These are phyloP conservation scores for Eulithis testata DNA, from an alignment of 2,888 invertebrate genomes.

Conservation along the genomic window DNA sequence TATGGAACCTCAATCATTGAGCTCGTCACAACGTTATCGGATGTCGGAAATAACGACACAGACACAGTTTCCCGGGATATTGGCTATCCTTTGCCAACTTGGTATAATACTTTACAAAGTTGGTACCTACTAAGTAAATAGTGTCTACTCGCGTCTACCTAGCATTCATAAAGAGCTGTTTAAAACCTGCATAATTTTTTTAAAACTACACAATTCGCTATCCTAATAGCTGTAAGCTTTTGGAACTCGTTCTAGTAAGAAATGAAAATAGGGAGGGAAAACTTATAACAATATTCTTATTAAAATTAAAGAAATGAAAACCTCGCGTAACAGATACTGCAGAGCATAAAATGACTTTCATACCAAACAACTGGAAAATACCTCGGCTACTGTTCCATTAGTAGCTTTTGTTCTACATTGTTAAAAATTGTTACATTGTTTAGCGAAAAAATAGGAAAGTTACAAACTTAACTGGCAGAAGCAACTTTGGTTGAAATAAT, in stretches of 20 bases:
- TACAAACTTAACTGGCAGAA: neutral
- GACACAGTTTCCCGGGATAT: slow-evolving; percentile 60
- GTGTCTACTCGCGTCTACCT: too few relatives aligned
- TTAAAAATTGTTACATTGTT: too few relatives aligned
- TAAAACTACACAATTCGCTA: too few relatives aligned
- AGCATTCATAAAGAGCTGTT: too few relatives aligned
- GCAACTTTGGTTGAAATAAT: neutral
- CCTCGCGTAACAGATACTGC: neutral
- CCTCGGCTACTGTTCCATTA: slow-evolving; percentile 34
- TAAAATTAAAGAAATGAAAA: slow-evolving; percentile 4
- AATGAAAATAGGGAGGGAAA: too few relatives aligned
- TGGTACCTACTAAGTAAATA: too few relatives aligned
- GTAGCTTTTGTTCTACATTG: slow-evolving; percentile 36
- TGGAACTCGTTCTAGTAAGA: too few relatives aligned
- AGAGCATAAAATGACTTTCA: slow-evolving; percentile 8
- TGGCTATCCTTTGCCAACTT: slow-evolving; percentile 38
- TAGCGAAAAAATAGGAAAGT: slow-evolving; percentile 10
- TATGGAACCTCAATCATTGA: slow-evolving; percentile 30
- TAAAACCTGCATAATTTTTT: too few relatives aligned
- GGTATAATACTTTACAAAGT: neutral
- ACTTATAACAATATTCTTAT: neutral
- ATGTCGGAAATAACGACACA: slow-evolving; percentile 61
- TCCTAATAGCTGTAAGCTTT: too few relatives aligned
- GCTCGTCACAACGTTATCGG: slow-evolving; percentile 41
- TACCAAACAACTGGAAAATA: slow-evolving; percentile 16